Percentiles rank a stretch among this genome's conserved stretches.
These are phyloP conservation scores for Vespertilio murinus DNA, from an alignment of 2,797 vertebrate species.

Conservation along the genomic window DNA sequence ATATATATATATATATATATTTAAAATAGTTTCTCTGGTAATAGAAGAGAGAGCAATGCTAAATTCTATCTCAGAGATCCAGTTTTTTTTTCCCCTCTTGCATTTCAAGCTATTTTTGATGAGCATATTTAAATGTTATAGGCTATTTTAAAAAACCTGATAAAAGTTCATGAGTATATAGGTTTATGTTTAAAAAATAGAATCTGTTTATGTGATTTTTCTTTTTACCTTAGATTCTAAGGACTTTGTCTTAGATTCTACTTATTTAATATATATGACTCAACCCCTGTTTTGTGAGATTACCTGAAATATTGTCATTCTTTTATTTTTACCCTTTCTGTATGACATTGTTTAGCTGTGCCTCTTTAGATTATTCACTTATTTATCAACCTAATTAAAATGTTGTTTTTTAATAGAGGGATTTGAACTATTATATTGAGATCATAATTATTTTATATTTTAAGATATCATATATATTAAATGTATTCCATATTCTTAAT, in stretches of 20 bases:
- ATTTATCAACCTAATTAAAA: not conserved
- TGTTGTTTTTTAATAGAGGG: not conserved
- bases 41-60: not conserved
- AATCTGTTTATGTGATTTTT: not conserved
- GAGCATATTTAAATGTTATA: not conserved
- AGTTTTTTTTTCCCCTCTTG: not conserved
- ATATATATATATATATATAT: not conserved
- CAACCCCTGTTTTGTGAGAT: not conserved
- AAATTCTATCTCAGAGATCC: not conserved
- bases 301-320: not conserved
- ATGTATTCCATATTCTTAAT: not conserved
- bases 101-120: not conserved
- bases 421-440: constrained; percentile 7
- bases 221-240: not conserved
- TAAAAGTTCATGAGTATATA: not conserved
- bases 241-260: not conserved
- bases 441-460: not conserved
- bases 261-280: not conserved
- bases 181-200: not conserved
- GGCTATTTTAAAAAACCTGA: not conserved
- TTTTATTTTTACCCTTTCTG: not conserved
- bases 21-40: not conserved
- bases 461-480: not conserved
- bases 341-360: not conserved
- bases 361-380: not conserved